These are phyloP conservation scores for Knipowitschia caucasica DNA, from an alignment of 2,797 vertebrate species.

Conservation along the genomic window DNA sequence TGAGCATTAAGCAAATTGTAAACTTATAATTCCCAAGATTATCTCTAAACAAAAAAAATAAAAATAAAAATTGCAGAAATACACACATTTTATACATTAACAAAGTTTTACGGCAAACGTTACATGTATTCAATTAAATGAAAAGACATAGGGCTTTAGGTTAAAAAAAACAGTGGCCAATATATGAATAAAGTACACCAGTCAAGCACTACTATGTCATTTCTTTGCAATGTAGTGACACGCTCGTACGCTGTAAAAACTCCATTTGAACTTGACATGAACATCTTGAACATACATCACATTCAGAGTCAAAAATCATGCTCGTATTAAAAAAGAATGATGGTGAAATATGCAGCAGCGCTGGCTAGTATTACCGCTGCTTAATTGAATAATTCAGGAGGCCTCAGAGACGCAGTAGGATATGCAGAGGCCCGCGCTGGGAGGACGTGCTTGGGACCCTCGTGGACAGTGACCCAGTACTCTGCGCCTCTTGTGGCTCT, in stretches of 20 bases:
- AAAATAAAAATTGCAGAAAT: too few species aligned
- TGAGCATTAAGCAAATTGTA: too few species aligned
- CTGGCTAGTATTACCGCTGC: slow-evolving; percentile 72
- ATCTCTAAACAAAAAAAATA: too few species aligned
- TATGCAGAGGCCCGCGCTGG: slow-evolving; percentile 64
- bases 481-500: slow-evolving; percentile 59
- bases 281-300: slow-evolving; percentile 48
- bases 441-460: slow-evolving; percentile 62
- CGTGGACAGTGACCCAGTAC: slow-evolving; percentile 72
- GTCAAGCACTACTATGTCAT: too few species aligned
- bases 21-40: too few species aligned
- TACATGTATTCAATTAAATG: too few species aligned
- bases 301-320: slow-evolving; percentile 45
- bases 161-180: too few species aligned
- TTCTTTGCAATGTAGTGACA: slow-evolving; percentile 49
- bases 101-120: too few species aligned
- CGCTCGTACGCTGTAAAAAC: slow-evolving; percentile 35
- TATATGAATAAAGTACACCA: too few species aligned
- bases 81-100: too few species aligned
- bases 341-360: slow-evolving; percentile 67
- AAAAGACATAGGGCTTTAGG: too few species aligned
- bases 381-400: slow-evolving; percentile 72
- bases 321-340: slow-evolving; percentile 67
- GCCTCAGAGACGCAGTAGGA: slow-evolving; percentile 48
- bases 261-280: slow-evolving; percentile 40